Evolutionary conservation across 2,797 vertebrate species (phyloP).

Genomic region (Microcaecilia unicolor): DNA sequence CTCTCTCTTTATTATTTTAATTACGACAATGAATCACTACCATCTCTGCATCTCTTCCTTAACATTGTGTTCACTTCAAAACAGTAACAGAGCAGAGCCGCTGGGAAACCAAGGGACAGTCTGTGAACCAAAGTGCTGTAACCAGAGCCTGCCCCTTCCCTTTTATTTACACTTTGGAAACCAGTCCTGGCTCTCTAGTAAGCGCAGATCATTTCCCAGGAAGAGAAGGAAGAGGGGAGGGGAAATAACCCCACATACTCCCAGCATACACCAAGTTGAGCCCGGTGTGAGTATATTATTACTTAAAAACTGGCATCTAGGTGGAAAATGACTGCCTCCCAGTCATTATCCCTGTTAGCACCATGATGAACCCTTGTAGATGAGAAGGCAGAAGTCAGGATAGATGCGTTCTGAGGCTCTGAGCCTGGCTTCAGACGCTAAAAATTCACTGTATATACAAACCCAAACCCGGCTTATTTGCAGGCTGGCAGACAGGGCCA

Average conservation of each 20-base stretch:
- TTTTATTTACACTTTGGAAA: conserved; percentile 29
- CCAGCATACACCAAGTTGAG: conserved; percentile 33
- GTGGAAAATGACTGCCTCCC: conserved; percentile 44
- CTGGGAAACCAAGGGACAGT: conserved; percentile 18
- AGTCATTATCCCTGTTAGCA: conserved; percentile 54
- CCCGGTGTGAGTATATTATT: conserved; percentile 46
- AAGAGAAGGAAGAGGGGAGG: conserved; percentile 37
- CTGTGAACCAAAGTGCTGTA: too few species aligned
- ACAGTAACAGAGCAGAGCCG: accelerated
- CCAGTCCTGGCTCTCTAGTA: conserved; percentile 28
- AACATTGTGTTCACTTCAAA: neutral
- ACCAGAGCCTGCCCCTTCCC: too few species aligned
- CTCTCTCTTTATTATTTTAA: too few species aligned
- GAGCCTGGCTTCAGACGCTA: conserved; percentile 21
- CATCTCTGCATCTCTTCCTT: accelerated
- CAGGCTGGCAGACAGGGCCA: too few species aligned
- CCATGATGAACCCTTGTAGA: conserved; percentile 52
- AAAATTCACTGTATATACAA: too few species aligned
- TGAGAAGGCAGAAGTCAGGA: conserved; percentile 51
- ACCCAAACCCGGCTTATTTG: too few species aligned
- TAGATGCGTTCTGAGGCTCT: conserved; percentile 35
- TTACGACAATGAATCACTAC: too few species aligned
- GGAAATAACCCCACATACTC: conserved; percentile 42
- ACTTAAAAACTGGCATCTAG: conserved; percentile 55
- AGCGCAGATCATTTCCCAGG: conserved; percentile 36